phyloP scores from a whole-genome alignment of 2,888 invertebrate species.

The Trichogramma dendrolimi region DNA sequence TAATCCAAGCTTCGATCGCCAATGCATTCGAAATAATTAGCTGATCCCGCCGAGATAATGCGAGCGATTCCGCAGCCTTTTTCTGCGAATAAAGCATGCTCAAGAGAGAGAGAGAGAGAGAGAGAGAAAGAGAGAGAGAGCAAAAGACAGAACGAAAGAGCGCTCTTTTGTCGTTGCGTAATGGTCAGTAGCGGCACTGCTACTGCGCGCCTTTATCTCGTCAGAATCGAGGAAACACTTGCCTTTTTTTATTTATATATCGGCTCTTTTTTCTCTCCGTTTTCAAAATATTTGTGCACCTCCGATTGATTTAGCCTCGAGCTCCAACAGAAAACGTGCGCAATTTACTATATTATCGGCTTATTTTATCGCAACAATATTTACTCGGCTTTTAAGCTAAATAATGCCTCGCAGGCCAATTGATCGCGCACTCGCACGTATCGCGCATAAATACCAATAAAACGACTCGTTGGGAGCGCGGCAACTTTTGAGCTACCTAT shows the following conservation, averaged over 20 bases:
- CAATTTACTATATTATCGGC: too few species aligned
- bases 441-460: too few species aligned
- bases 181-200: constrained; percentile 7
- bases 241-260: neutral
- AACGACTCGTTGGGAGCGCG: too few species aligned
- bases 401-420: too few species aligned
- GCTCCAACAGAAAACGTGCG: too few species aligned
- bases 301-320: too few species aligned
- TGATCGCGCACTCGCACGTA: too few species aligned
- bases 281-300: too few species aligned
- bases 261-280: too few species aligned
- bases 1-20: constrained; percentile 47
- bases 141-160: neutral
- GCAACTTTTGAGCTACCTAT: too few species aligned
- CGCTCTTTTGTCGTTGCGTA: constrained; percentile 23
- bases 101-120: constrained; percentile 2
- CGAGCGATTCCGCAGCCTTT: constrained; percentile 7
- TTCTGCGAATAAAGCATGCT: constrained; percentile 3
- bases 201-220: constrained; percentile 15
- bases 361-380: too few species aligned
- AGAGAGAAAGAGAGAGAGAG: constrained; percentile 3
- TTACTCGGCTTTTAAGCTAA: too few species aligned
- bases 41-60: constrained; percentile 39
- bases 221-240: constrained; percentile 13
- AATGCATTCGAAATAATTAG: constrained; percentile 53